phyloP scores from a whole-genome alignment of 2,888 invertebrate genomes.

The Gandaritis pyraliata region DNA sequence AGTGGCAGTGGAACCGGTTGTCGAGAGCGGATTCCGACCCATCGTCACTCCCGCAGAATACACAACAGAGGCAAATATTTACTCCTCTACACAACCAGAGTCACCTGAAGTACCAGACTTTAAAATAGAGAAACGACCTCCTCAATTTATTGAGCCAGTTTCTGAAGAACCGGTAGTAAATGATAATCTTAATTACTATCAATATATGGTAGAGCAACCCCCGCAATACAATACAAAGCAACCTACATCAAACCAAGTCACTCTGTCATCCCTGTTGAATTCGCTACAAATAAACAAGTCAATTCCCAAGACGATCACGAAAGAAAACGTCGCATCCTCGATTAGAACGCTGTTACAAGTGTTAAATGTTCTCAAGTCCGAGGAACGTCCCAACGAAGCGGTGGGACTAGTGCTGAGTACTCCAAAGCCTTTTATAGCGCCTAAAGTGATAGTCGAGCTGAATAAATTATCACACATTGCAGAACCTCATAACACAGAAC shows the following conservation, averaged over 20 bases:
- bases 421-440: constrained; percentile 67
- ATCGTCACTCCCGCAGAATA: constrained; percentile 54
- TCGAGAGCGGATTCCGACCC: constrained; percentile 74
- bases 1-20: constrained; percentile 55
- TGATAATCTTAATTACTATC: constrained; percentile 60
- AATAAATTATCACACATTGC: constrained; percentile 22
- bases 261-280: constrained; percentile 85
- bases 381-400: constrained; percentile 67
- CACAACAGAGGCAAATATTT: constrained; percentile 54
- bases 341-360: constrained; percentile 91
- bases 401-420: constrained; percentile 67
- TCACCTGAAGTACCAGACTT: constrained; percentile 40
- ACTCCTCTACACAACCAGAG: constrained; percentile 50
- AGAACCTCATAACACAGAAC: constrained; percentile 25
- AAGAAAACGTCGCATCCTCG: constrained; percentile 91
- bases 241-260: constrained; percentile 54
- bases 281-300: constrained; percentile 90
- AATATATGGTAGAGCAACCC: constrained; percentile 62
- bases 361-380: constrained; percentile 86
- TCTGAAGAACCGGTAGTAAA: constrained; percentile 47
- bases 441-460: constrained; percentile 42
- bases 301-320: constrained; percentile 89
- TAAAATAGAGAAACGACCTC: constrained; percentile 53
- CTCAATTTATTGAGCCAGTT: constrained; percentile 47
- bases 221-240: constrained; percentile 47